A percentile compares a stretch with the other conserved stretches of the same genome.
phyloP scores from a whole-genome alignment of 2,888 invertebrate genomes.

The Shargacucullia verbasci region DNA sequence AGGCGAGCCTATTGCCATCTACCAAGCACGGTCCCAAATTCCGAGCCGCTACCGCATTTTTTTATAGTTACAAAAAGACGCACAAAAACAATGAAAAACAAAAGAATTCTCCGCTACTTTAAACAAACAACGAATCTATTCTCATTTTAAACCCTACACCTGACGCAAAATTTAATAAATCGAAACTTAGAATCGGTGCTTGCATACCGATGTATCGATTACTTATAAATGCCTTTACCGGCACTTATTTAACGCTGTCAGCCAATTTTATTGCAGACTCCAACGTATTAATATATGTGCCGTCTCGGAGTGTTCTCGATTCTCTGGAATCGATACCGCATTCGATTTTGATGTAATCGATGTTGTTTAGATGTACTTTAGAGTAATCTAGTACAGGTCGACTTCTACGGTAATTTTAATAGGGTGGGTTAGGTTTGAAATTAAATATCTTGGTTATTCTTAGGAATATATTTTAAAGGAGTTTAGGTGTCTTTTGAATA shows the following conservation, averaged over 20 bases:
- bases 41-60: too few species aligned
- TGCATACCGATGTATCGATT: conserved; percentile 85
- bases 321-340: conserved; percentile 72
- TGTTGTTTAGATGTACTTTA: conserved; percentile 58
- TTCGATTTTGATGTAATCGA: conserved; percentile 70
- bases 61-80: background rate
- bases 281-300: conserved; percentile 75
- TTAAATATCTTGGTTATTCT: conserved; percentile 15
- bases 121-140: conserved; percentile 52
- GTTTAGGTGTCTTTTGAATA: conserved; percentile 18
- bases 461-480: conserved; percentile 1
- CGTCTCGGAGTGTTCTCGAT: conserved; percentile 67
- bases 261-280: conserved; percentile 75
- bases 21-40: too few species aligned
- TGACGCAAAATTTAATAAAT: conserved; percentile 68
- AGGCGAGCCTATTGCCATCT: too few species aligned
- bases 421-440: conserved; percentile 40
- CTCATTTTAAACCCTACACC: conserved; percentile 56
- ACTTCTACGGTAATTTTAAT: conserved; percentile 40
- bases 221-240: conserved; percentile 83
- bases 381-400: conserved; percentile 52
- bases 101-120: conserved; percentile 6
- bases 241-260: conserved; percentile 83
- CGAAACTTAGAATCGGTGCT: conserved; percentile 74
- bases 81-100: conserved; percentile 29